Conservation (phyloP, 2,113 vertebrate genomes). For the Nerophis ophidion region DNA sequence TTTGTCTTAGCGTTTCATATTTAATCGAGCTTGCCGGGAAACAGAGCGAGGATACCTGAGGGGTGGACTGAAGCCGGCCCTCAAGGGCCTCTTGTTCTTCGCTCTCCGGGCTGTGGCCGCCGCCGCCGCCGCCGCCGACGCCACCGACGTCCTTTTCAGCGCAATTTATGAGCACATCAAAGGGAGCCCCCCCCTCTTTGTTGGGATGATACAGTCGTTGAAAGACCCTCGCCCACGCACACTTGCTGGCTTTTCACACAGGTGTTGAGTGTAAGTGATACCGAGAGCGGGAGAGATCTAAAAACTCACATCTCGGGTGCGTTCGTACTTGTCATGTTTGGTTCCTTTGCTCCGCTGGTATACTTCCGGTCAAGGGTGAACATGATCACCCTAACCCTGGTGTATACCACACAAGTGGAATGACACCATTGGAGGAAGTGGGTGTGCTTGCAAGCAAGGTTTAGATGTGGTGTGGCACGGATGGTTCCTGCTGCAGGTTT, state of each 20-base stretch:
- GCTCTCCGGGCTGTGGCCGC: constrained; percentile 9
- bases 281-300: constrained; percentile 18
- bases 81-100: constrained; percentile 64
- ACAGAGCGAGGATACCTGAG: constrained; percentile 67
- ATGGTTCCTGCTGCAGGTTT: no score
- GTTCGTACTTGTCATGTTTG: no score
- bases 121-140: constrained; percentile 28
- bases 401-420: no score
- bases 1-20: constrained; percentile 78
- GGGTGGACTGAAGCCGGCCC: constrained; percentile 63
- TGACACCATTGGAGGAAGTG: no score
- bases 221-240: constrained; percentile 20
- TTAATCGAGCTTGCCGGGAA: constrained; percentile 71
- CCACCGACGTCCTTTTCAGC: constrained; percentile 64
- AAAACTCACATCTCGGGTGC: constrained; percentile 15
- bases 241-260: constrained; percentile 48
- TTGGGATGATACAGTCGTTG: not conserved
- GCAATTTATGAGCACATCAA: constrained; percentile 71
- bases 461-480: no score
- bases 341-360: no score
- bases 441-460: no score
- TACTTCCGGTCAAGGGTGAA: no score
- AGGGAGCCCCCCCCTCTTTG: constrained; percentile 40
- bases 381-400: no score
- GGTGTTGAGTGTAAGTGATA: constrained; percentile 53